A percentile compares a stretch with the other conserved stretches of the same genome.
Conservation (phyloP, 2,113 vertebrate species). For the Phalacrocorax carbo region DNA sequence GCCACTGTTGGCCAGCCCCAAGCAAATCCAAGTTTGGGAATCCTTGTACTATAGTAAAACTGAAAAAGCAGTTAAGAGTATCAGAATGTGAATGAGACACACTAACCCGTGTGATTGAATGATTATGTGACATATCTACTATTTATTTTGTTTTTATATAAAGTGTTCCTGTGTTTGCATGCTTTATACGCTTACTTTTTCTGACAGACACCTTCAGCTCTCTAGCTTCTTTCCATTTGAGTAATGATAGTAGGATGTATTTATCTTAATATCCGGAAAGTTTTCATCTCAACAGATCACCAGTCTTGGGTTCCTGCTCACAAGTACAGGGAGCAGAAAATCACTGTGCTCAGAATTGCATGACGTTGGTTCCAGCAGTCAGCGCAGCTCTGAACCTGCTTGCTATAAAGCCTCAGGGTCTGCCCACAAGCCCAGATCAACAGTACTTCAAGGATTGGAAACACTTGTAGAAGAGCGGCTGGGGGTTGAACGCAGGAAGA, state of each 20-base stretch:
- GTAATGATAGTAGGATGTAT: background rate
- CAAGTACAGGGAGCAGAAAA: background rate
- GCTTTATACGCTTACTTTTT: background rate
- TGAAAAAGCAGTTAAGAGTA: slow-evolving; percentile 1
- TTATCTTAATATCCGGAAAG: background rate
- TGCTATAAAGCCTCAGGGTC: background rate
- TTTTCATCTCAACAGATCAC: slow-evolving; percentile 61
- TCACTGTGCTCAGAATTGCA: background rate
- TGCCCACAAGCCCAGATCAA: background rate
- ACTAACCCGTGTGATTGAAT: background rate
- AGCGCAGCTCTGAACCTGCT: background rate
- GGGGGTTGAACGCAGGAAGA: background rate
- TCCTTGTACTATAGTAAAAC: background rate
- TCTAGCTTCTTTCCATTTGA: background rate
- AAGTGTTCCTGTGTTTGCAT: background rate
- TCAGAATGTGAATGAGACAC: background rate
- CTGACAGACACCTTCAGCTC: background rate
- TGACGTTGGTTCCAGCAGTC: slow-evolving; percentile 50
- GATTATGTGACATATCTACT: background rate
- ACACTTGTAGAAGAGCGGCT: background rate
- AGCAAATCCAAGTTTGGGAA: background rate
- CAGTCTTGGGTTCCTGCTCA: background rate
- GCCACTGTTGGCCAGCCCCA: background rate
- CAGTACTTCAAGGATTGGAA: background rate
- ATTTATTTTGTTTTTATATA: background rate